Evolutionary conservation across 1,140 invertebrate species (phyloP), one percentile per base, ranked within the genome.

Genomic region (Harlomillsia oculata): DNA sequence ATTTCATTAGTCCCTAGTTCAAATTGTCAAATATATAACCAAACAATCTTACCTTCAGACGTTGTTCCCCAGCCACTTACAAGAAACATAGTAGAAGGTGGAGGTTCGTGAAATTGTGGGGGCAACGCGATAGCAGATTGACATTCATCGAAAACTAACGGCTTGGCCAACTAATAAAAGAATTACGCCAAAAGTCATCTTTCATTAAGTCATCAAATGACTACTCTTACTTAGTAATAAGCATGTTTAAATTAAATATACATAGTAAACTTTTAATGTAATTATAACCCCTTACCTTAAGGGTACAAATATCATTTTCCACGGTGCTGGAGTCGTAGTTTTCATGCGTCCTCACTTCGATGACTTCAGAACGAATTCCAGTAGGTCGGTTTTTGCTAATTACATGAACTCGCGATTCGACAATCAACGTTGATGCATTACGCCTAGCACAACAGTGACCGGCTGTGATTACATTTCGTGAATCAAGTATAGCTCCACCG

Each of bases 11-110:
- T n/a, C n/a, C n/a, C n/a, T n/a, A n/a, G n/a, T n/a, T n/a, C n/a
- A n/a, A n/a, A 74, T 71, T 2, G 77, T 75, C 4, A 23, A 23
- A 23, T 30, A 26, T 9, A 48, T 32, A 23, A 14, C 9, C n/a
- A 6, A 25, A 9, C 4, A 44, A 44, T 21, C 25, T n/a, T 14
- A 28, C 25, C 11, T 26, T 6, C 20, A 30, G 14, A 5, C 29
- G 28, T 4, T 1, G 9, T 32, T 48, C 26, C 46, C 46, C 46
- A 49, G 5, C 46, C 30, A 20, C 25, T 29, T 16, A 45, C 43
- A 4, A 29, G 5, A 1, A 28, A 26, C 8, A 2, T n/a, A 14
- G 43, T 3, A 16, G 0, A 1, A 26, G 28, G 4, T n/a, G 3
- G 2, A 1, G 20, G 0, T 28, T 28, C 25, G 8, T 13, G n/a